These are phyloP conservation scores for Morone chrysops DNA, from an alignment of 2,113 vertebrate species.

Conservation along the genomic window DNA sequence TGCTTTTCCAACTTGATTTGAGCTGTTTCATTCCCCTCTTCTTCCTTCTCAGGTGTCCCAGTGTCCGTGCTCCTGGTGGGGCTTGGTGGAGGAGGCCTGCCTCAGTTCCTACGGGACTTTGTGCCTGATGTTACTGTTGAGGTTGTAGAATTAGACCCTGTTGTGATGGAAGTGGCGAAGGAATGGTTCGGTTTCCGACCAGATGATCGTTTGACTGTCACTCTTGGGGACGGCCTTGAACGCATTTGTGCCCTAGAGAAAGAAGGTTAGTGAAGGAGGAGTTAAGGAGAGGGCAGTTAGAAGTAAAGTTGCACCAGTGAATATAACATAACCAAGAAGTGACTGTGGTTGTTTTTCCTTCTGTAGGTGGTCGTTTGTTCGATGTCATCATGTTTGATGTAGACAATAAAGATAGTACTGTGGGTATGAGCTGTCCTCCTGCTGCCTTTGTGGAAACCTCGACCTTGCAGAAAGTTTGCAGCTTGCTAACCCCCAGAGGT, in stretches of 20 bases:
- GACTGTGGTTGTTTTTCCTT: neutral
- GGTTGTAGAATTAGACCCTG: constrained; percentile 92
- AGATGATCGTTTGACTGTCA: constrained; percentile 88
- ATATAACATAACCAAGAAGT: neutral
- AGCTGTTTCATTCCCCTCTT: neutral
- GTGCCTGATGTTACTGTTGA: constrained; percentile 84
- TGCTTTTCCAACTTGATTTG: neutral
- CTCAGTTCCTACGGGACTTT: constrained; percentile 94
- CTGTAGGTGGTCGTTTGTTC: constrained; percentile 82
- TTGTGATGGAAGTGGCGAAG: constrained; percentile 90
- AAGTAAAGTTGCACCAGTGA: neutral
- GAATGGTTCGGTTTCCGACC: constrained; percentile 91
- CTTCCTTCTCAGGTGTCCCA: constrained; percentile 73
- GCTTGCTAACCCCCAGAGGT: constrained; percentile 89
- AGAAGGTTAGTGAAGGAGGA: constrained; percentile 81
- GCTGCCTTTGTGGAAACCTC: constrained; percentile 90
- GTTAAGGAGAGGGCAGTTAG: neutral
- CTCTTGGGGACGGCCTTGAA: constrained; percentile 90
- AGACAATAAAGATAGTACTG: constrained; percentile 92
- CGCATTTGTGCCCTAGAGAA: constrained; percentile 85
- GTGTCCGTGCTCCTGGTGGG: constrained; percentile 91
- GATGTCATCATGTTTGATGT: constrained; percentile 95
- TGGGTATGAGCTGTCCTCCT: constrained; percentile 97
- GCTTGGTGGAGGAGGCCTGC: constrained; percentile 93
- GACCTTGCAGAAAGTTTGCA: constrained; percentile 89